Base-by-base conservation (phyloP, 2,888 invertebrate species). In the Drosophila formosana region DNA sequence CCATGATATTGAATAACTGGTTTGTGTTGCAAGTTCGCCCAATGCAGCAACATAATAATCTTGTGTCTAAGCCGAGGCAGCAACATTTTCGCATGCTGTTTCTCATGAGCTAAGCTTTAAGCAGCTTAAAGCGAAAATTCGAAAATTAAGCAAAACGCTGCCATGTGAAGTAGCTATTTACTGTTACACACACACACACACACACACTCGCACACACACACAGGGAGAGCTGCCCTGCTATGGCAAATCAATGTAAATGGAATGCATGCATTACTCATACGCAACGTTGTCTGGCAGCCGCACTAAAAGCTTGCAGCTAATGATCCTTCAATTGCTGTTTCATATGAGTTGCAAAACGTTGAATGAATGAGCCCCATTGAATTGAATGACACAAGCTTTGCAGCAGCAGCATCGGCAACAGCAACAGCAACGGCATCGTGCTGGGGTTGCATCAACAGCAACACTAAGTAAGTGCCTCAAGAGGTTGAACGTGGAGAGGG, bases 191-290 rank as follows among this genome's bases (percentile, higher is more conserved):
- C 8, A 49, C 18, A 37, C 28, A 37, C 56, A 46, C 11, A 11
- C 23, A 25, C 0, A 13, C 7, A 9, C 28, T n/a, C 3, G 39
- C 39, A 57, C 9, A 39, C 25, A 30, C 28, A 4, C 6, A 30
- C 28, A 50, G n/a, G n/a, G 18, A 18, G 18, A 7, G n/a, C 32
- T 32, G 13, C 13, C 3, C 4, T 43, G 18, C 6, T 32, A 32
- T 58, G 71, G 71, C 72, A 86, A 83, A 83, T 83, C 81, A 86
- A 86, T 86, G 81, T 81, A 72, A 86, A 83, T 83, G 72, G 70
- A 70, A 79, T 79, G 81, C 87, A 83, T 74, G 71, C 75, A 86
- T 84, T 79, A 86, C 83, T 86, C 83, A 81, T 86, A 84, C 87
- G 83, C 79, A 64, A 47, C 51, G 72, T 70, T 73, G 78, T 57